phyloP scores from a whole-genome alignment of 1,140 invertebrate genomes.

The Eupristina koningsbergeri region DNA sequence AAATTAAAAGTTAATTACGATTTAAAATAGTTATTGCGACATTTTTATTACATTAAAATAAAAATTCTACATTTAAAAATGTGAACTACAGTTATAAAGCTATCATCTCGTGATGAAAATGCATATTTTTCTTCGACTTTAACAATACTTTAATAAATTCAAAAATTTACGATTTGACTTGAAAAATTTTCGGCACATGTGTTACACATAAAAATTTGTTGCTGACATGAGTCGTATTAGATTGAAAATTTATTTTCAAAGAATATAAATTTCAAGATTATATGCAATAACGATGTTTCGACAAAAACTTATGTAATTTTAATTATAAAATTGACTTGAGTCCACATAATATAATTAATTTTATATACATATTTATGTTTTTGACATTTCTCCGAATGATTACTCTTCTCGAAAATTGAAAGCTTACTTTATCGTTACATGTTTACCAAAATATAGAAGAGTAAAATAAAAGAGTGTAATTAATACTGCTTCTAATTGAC shows the following conservation, averaged over 20 bases:
- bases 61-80: too few relatives aligned
- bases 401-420: not conserved
- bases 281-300: not conserved
- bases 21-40: not conserved
- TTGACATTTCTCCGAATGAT: too few relatives aligned
- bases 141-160: not conserved
- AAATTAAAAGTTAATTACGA: not conserved
- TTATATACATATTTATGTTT: too few relatives aligned
- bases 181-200: not conserved
- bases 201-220: not conserved
- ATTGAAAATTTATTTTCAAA: not conserved
- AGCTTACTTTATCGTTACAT: not conserved
- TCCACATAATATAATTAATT: not conserved
- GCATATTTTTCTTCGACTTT: not conserved
- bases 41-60: too few relatives aligned
- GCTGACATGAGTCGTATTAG: not conserved
- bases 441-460: not conserved
- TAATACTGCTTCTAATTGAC: too few relatives aligned
- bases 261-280: not conserved
- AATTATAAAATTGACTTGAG: not conserved
- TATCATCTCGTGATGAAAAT: too few relatives aligned
- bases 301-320: not conserved
- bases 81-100: too few relatives aligned
- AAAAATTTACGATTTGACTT: not conserved
- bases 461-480: too few relatives aligned